Evolutionary conservation across 2,797 vertebrate genomes (phyloP), one percentile per base, ranked within the genome.

Genomic region (Iguana delicatissima): DNA sequence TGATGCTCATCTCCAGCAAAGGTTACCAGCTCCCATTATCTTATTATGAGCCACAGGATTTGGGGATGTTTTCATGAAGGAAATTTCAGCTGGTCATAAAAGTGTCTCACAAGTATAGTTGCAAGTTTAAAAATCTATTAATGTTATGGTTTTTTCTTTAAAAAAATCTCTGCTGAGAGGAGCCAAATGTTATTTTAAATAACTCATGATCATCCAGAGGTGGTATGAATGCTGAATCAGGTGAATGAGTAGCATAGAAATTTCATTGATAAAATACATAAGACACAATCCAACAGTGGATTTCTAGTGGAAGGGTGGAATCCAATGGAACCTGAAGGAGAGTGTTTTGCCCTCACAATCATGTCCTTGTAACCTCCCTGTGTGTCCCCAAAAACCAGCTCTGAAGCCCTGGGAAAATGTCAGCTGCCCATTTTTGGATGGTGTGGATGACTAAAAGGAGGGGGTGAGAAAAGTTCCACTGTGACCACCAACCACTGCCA

Each of bases 1-100:
- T 26, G 4, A 1, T 1, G 0, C 1, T 18, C 52, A 29, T 84
- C 46, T 91, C 86, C 0, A 59, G 67, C 52, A 72, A 79, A 57
- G 74, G 62, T 79, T 84, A 73, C 29, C 81, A 72, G 16, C 32
- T 76, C 20, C 74, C 18, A 18, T 87, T 91, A 79, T 84, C 55
- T 86, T 79, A 84, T 69, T 42, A n/a, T 69, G 59, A 57, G 52
- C 74, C 85, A 86, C 35, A 74, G 89, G 38, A 73, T 50, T 82
- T 73, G 12, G 42, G 42, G 46, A 29, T 50, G 2, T n/a, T 69
- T 80, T 29, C 22, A 67, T 29, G 73, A 32, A 73, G 79, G 85
- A 67, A 80, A 90, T 46, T 88, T 38, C n/a, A 88, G 14, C 13
- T 81, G 24, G 42, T 26, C 35, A 18, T 26, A 76, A 57, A 69